Evolutionary conservation across 2,888 invertebrate genomes (phyloP).

Genomic region (Xanthorhoe spadicearia): DNA sequence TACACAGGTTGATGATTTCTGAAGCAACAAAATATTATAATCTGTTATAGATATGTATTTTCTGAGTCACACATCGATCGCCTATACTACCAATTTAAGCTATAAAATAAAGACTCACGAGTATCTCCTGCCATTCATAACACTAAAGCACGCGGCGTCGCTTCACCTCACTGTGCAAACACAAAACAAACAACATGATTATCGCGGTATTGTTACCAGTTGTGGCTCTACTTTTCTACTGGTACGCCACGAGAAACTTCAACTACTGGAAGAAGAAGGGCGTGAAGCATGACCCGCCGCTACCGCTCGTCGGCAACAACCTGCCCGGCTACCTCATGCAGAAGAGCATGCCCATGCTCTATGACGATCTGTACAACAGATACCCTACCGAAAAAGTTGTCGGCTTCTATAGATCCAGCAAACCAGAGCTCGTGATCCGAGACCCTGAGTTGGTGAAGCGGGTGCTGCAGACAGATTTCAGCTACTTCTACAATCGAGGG

Average conservation of each 20-base stretch:
- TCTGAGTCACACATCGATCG: too few species aligned
- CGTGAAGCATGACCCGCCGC: conserved; percentile 57
- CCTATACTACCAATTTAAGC: neutral
- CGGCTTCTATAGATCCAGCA: conserved; percentile 15
- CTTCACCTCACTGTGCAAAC: neutral
- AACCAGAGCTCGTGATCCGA: conserved; percentile 10
- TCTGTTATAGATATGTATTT: too few species aligned
- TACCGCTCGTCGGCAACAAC: conserved; percentile 46
- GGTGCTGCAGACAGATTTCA: conserved; percentile 17
- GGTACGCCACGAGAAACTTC: conserved; percentile 35
- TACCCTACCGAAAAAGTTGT: conserved; percentile 55
- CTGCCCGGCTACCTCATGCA: conserved; percentile 44
- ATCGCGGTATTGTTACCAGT: conserved; percentile 4
- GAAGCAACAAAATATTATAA: too few species aligned
- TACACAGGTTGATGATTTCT: too few species aligned
- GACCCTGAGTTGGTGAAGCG: conserved; percentile 11
- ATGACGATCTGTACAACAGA: conserved; percentile 54
- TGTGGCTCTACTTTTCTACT: conserved; percentile 3
- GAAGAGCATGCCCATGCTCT: conserved; percentile 52
- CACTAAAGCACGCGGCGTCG: neutral
- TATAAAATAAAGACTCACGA: neutral
- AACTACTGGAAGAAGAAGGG: conserved; percentile 58
- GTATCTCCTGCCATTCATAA: conserved; percentile 1
- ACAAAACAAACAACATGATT: conserved; percentile 1
- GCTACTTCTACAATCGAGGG: conserved; percentile 9